phyloP scores from a whole-genome alignment of 1,140 invertebrate species.

The Drosophila gunungcola region DNA sequence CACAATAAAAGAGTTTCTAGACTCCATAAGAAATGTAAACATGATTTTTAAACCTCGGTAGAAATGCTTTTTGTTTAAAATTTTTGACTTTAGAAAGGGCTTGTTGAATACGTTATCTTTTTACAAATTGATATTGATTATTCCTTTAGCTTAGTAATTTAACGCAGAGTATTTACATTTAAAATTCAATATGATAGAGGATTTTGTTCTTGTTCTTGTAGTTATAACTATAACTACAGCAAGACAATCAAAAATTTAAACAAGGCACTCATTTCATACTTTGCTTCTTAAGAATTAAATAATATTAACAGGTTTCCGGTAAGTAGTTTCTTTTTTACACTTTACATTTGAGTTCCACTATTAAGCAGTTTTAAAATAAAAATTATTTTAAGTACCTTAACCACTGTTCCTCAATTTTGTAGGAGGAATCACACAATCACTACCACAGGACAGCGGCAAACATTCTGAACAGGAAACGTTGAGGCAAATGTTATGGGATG shows the following conservation, averaged over 20 bases:
- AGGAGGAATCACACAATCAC: slow-evolving; percentile 52
- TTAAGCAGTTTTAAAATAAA: no score
- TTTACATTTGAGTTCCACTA: no score
- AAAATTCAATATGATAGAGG: no score
- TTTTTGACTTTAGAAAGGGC: not conserved
- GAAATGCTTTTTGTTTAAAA: not conserved
- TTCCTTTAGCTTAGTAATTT: no score
- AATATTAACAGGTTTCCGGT: no score
- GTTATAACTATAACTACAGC: no score
- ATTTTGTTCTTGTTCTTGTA: no score
- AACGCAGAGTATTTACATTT: no score
- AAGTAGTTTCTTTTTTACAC: no score
- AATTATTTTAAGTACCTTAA: not conserved
- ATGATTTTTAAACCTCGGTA: not conserved
- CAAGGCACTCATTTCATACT: no score
- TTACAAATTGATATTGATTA: not conserved
- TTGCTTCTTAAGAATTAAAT: no score
- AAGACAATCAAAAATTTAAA: no score
- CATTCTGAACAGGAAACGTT: slow-evolving; percentile 76
- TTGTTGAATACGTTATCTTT: not conserved
- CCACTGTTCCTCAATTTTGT: slow-evolving; percentile 37
- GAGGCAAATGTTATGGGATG: slow-evolving; percentile 73
- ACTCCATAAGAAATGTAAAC: slow-evolving; percentile 1
- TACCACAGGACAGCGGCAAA: slow-evolving; percentile 42
- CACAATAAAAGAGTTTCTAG: not conserved